Percentiles rank a stretch among this genome's conserved stretches.
phyloP scores from a whole-genome alignment of 2,113 vertebrate species.

The Lophotis ruficrista region DNA sequence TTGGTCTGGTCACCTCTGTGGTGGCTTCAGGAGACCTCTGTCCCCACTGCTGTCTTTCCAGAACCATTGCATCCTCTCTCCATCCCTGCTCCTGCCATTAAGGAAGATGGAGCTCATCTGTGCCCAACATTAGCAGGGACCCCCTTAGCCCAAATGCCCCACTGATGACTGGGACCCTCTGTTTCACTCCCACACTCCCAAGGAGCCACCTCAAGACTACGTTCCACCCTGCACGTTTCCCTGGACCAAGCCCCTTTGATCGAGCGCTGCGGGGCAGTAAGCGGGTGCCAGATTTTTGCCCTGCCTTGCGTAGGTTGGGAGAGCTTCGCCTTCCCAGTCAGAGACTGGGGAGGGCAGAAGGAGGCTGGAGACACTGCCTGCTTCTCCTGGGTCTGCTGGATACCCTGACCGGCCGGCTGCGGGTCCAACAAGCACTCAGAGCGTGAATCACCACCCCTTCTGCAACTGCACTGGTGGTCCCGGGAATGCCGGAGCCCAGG shows the following conservation, averaged over 20 bases:
- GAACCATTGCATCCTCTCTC: not conserved
- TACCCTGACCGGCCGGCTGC: fast-evolving
- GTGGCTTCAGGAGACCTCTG: not conserved
- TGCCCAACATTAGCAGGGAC: not conserved
- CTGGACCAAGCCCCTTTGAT: not conserved
- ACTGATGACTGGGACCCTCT: not conserved
- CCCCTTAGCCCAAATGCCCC: fast-evolving
- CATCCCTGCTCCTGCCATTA: not conserved
- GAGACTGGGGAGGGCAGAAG: not conserved
- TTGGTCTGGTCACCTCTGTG: not conserved
- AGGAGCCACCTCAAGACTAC: fast-evolving
- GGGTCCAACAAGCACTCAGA: not conserved
- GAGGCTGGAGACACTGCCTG: not conserved
- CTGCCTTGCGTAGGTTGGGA: not conserved
- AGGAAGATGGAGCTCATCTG: not conserved
- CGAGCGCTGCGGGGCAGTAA: not conserved
- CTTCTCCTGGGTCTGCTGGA: not conserved
- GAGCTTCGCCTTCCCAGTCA: not conserved
- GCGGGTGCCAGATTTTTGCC: not conserved
- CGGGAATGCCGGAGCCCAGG: fast-evolving
- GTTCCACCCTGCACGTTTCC: not conserved
- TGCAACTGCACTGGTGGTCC: not conserved
- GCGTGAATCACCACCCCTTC: not conserved
- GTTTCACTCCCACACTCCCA: fast-evolving
- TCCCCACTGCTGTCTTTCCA: not conserved